Conservation (phyloP, 1,140 invertebrate species). For the Pararge aegeria region DNA sequence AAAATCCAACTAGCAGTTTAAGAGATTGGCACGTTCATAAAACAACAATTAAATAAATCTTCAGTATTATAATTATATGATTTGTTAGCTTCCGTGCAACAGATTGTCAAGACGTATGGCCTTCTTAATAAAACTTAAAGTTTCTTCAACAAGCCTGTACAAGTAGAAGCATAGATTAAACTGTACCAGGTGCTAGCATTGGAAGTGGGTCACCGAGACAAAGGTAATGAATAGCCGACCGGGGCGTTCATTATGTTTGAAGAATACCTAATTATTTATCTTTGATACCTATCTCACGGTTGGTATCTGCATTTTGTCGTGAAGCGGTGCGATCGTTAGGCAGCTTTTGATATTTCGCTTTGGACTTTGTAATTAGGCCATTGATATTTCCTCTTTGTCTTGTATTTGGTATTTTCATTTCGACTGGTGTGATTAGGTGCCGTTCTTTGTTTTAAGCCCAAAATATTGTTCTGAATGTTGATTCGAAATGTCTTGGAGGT, state of each 20-base stretch:
- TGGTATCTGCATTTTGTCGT: not conserved
- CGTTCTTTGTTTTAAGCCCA: not conserved
- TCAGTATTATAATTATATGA: no score
- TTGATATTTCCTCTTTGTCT: slow-evolving; percentile 3
- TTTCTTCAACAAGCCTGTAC: no score
- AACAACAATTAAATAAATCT: no score
- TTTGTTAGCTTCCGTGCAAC: no score
- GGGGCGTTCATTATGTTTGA: slow-evolving; percentile 18
- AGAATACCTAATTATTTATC: slow-evolving; percentile 28
- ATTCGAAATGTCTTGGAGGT: not conserved
- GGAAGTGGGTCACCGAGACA: slow-evolving; percentile 10
- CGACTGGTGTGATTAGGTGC: not conserved
- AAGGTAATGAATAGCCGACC: slow-evolving; percentile 17
- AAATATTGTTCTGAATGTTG: not conserved
- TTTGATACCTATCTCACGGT: slow-evolving; percentile 5
- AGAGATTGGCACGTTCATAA: no score
- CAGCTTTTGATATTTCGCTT: not conserved
- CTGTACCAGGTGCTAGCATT: not conserved
- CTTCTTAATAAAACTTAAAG: no score
- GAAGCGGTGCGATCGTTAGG: not conserved
- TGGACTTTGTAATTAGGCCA: slow-evolving; percentile 6
- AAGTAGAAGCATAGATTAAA: not conserved
- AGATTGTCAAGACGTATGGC: no score
- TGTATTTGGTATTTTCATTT: slow-evolving; percentile 1
- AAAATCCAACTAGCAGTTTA: no score